Evolutionary conservation across 1,140 invertebrate genomes (phyloP).

Genomic region (Solenopsis invicta): DNA sequence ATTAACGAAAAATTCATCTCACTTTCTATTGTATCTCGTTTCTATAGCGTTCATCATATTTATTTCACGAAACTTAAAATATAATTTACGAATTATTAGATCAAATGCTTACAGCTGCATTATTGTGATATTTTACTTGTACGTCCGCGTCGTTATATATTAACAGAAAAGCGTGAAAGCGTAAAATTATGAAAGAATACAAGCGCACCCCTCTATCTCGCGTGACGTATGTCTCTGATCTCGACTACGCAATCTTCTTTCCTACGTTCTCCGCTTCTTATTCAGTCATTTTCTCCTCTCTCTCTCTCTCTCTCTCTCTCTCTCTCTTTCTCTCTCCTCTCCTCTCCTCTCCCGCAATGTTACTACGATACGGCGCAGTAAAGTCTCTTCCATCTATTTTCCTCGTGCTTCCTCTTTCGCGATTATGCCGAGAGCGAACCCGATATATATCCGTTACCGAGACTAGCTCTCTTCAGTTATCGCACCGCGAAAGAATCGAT

Average conservation of each 20-base stretch:
- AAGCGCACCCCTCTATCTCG: background rate
- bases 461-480: constrained; percentile 46
- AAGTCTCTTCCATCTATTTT: constrained; percentile 60
- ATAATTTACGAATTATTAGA: background rate
- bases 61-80: background rate
- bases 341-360: background rate
- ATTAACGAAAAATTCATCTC: background rate
- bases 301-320: background rate
- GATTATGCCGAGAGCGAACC: constrained; percentile 34
- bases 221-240: constrained; percentile 1
- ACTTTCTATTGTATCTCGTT: background rate
- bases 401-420: constrained; percentile 37
- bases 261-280: background rate
- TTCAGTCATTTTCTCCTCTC: constrained; percentile 15
- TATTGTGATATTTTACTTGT: background rate
- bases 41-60: background rate
- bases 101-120: background rate
- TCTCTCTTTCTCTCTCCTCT: background rate
- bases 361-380: constrained; percentile 55
- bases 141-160: background rate
- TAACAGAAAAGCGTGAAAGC: background rate
- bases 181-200: background rate
- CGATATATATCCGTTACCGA: constrained; percentile 38
- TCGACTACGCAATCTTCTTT: background rate
- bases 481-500: constrained; percentile 45